A percentile compares a stretch with the other conserved stretches of the same genome.
Conservation (phyloP, 2,888 invertebrate species). For the Neria commutata region DNA sequence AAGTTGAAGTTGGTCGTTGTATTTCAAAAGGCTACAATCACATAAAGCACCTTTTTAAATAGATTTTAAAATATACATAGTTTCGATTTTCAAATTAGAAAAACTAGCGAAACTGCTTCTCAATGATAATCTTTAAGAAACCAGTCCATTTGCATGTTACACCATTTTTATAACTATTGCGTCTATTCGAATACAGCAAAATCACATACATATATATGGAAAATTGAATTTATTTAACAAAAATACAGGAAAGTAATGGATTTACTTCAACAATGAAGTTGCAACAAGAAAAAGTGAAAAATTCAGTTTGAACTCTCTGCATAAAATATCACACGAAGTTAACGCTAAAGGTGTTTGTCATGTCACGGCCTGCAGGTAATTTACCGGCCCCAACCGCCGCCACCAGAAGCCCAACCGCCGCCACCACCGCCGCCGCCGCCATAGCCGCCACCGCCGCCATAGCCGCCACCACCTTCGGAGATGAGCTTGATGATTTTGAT, state of each 20-base stretch:
- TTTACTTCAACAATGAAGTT: not conserved
- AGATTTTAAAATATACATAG: too few species aligned
- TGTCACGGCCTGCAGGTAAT: not conserved
- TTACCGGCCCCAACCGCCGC: constrained; percentile 11
- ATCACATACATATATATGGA: too few species aligned
- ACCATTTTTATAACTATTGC: too few species aligned
- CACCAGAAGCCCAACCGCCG: constrained; percentile 4
- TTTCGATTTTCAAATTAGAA: too few species aligned
- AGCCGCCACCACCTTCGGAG: constrained; percentile 24
- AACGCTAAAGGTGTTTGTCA: not conserved
- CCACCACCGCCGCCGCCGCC: constrained; percentile 6
- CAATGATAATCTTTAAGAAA: too few species aligned
- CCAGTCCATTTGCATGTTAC: too few species aligned
- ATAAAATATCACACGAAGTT: constrained; percentile 19
- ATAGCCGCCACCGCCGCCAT: constrained; percentile 23
- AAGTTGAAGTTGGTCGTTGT: too few species aligned
- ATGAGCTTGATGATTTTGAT: constrained; percentile 31
- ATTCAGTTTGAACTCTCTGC: constrained; percentile 14
- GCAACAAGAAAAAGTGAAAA: not conserved
- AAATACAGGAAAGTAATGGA: not conserved
- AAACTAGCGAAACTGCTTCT: too few species aligned
- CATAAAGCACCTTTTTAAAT: too few species aligned
- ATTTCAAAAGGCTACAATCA: too few species aligned
- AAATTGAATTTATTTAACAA: constrained; percentile 6
- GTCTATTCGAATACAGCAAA: too few species aligned